These are phyloP conservation scores for Bothrops jararaca DNA, from an alignment of 2,113 vertebrate species.

Conservation along the genomic window DNA sequence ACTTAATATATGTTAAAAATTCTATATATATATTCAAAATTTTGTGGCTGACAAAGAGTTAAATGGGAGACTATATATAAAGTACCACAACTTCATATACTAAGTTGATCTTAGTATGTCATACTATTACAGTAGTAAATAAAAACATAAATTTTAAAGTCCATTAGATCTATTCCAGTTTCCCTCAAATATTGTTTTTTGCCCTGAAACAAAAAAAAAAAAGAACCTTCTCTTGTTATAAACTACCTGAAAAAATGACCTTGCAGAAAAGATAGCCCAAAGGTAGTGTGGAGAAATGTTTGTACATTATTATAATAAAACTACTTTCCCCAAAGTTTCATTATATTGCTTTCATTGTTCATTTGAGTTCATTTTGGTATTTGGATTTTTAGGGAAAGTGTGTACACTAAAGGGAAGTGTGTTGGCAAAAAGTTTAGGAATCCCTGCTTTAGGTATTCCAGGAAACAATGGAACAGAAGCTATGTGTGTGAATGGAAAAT, in stretches of 20 bases:
- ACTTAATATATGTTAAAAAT: neutral
- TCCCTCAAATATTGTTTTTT: neutral
- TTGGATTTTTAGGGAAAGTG: neutral
- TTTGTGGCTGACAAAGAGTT: no score
- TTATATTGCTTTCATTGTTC: neutral
- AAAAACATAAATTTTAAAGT: neutral
- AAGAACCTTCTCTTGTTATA: neutral
- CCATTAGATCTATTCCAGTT: neutral
- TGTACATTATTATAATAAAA: neutral
- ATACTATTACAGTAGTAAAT: neutral
- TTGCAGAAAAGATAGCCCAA: neutral
- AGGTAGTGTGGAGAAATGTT: neutral
- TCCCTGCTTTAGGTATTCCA: neutral
- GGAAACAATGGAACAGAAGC: neutral
- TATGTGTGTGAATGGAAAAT: neutral
- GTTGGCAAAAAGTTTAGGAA: neutral
- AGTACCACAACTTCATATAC: neutral
- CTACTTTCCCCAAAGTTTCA: neutral
- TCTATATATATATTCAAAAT: no score
- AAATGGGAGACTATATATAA: neutral
- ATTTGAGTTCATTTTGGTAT: neutral
- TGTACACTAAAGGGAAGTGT: neutral
- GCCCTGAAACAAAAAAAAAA: neutral
- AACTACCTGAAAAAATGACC: neutral
- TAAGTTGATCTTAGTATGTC: neutral